Percentiles rank a stretch among this genome's conserved stretches.
Evolutionary conservation across 1,140 invertebrate species (phyloP).

Genomic region (Sinonovacula constricta): DNA sequence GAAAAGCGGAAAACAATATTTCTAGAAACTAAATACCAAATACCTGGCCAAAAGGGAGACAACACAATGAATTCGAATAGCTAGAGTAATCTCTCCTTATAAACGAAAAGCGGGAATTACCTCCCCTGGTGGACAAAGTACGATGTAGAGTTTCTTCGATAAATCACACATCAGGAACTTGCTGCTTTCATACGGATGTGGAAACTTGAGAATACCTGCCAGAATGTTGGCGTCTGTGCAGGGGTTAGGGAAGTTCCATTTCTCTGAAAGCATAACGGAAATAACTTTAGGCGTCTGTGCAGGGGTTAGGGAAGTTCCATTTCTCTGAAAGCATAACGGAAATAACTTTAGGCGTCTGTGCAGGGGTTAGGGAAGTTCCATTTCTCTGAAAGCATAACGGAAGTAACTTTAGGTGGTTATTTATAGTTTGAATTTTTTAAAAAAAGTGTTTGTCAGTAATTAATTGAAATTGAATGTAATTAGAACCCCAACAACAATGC

Average conservation of each 20-base stretch:
- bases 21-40: too few relatives aligned
- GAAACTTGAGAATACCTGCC: constrained; percentile 48
- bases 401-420: constrained; percentile 35
- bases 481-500: too few relatives aligned
- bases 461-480: too few relatives aligned
- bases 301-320: constrained; percentile 60
- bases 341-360: constrained; percentile 42
- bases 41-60: too few relatives aligned
- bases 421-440: too few relatives aligned
- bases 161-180: constrained; percentile 62
- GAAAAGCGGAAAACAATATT: too few relatives aligned
- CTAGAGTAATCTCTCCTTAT: too few relatives aligned
- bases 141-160: constrained; percentile 55
- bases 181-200: constrained; percentile 55
- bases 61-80: too few relatives aligned
- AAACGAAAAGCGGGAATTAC: constrained; percentile 32
- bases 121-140: constrained; percentile 55
- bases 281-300: constrained; percentile 49
- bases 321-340: constrained; percentile 52
- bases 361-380: constrained; percentile 62
- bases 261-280: constrained; percentile 50
- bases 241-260: constrained; percentile 59
- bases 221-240: constrained; percentile 54
- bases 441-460: too few relatives aligned
- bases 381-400: constrained; percentile 53